Percentiles rank a stretch among this genome's conserved stretches.
Conservation (phyloP, 2,888 invertebrate genomes). For the Choristoneura rosaceana region DNA sequence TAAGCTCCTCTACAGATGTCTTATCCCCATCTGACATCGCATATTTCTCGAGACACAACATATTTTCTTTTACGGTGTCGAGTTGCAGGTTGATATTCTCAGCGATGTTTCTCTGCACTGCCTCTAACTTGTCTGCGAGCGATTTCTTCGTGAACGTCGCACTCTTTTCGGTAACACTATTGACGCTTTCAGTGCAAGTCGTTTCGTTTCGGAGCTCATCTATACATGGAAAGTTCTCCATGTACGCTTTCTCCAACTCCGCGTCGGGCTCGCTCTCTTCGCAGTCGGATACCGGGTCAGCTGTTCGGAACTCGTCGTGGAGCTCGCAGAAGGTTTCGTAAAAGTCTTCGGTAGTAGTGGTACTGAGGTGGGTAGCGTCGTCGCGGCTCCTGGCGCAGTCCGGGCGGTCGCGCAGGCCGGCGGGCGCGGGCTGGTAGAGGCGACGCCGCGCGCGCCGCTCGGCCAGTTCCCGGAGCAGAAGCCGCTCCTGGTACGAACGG, state of each 20-base stretch:
- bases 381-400: slow-evolving; percentile 48
- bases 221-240: slow-evolving; percentile 55
- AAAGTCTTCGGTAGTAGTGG: slow-evolving; percentile 63
- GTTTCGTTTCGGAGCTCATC: slow-evolving; percentile 53
- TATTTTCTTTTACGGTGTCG: slow-evolving; percentile 64
- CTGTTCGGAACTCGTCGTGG: slow-evolving; percentile 53
- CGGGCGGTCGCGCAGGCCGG: slow-evolving; percentile 58
- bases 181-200: slow-evolving; percentile 54
- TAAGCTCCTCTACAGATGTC: slow-evolving; percentile 48
- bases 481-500: slow-evolving; percentile 66
- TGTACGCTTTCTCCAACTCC: slow-evolving; percentile 49
- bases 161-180: slow-evolving; percentile 58
- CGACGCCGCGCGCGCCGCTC: slow-evolving; percentile 69
- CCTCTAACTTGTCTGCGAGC: slow-evolving; percentile 53
- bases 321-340: slow-evolving; percentile 67
- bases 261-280: slow-evolving; percentile 52
- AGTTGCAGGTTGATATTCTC: slow-evolving; percentile 63
- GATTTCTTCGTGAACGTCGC: slow-evolving; percentile 49
- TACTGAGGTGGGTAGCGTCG: slow-evolving; percentile 51
- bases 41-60: slow-evolving; percentile 62
- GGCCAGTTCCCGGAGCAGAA: slow-evolving; percentile 67
- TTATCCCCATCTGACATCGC: slow-evolving; percentile 54
- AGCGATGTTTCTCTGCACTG: slow-evolving; percentile 54
- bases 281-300: slow-evolving; percentile 45
- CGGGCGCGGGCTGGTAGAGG: slow-evolving; percentile 60